Evolutionary conservation across 2,797 vertebrate genomes (phyloP).

Genomic region (Coregonus sp.): DNA sequence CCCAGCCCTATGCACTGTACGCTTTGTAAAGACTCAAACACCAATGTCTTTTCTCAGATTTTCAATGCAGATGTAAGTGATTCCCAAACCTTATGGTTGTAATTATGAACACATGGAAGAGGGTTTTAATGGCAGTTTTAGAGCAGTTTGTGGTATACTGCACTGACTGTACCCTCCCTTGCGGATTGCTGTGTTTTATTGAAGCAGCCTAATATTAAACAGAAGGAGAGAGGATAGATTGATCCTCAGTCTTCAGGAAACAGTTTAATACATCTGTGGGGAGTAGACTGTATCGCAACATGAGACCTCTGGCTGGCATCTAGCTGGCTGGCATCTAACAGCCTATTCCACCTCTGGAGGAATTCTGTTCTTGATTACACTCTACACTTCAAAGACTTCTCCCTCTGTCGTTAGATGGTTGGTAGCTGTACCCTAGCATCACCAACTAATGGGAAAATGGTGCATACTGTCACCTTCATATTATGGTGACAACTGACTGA

Average conservation of each 20-base stretch:
- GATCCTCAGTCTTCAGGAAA: constrained; percentile 42
- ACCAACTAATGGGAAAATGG: not conserved
- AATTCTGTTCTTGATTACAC: constrained; percentile 39
- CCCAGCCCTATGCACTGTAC: not conserved
- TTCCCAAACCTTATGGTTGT: constrained; percentile 37
- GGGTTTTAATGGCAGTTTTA: constrained; percentile 21
- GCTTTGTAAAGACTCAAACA: not conserved
- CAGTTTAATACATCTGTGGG: constrained; percentile 1
- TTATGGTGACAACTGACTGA: not conserved
- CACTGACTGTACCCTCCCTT: constrained; percentile 13
- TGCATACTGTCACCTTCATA: not conserved
- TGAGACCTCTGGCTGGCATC: constrained; percentile 19
- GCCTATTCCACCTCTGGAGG: constrained; percentile 28
- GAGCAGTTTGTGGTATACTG: constrained; percentile 7
- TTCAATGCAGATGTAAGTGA: constrained; percentile 37
- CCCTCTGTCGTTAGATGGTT: constrained; percentile 9
- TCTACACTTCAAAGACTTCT: constrained; percentile 10
- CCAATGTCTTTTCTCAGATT: not conserved
- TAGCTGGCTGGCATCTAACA: constrained; percentile 4
- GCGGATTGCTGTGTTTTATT: constrained; percentile 24
- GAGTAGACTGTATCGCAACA: constrained; percentile 24
- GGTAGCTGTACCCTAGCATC: constrained; percentile 13
- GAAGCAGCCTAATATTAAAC: constrained; percentile 22
- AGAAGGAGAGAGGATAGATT: constrained; percentile 26
- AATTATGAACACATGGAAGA: constrained; percentile 58